Evolutionary conservation across 2,113 vertebrate genomes (phyloP).

Genomic region (Steatornis caripensis): DNA sequence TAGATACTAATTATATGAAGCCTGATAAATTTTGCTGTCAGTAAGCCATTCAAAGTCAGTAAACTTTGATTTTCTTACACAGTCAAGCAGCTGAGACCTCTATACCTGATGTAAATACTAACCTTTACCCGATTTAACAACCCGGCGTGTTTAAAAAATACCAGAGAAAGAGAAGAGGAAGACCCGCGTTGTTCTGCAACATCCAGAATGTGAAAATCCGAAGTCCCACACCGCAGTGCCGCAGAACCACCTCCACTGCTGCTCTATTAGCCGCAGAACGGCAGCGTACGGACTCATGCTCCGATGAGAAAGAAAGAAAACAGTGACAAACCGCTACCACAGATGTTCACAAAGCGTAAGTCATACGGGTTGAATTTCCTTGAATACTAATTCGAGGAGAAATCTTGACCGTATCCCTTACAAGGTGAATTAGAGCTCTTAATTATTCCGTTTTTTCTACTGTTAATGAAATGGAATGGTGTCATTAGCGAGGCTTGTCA

Average conservation of each 20-base stretch:
- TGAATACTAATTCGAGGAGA: background rate
- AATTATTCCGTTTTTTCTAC: slow-evolving; percentile 1
- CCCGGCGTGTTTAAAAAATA: rapidly evolving
- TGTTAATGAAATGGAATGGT: slow-evolving; percentile 23
- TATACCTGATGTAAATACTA: rapidly evolving
- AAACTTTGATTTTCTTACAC: background rate
- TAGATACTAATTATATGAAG: background rate
- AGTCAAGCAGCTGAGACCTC: background rate
- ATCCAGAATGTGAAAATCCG: rapidly evolving
- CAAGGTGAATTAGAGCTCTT: slow-evolving; percentile 3
- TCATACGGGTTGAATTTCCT: background rate
- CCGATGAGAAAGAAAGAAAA: background rate
- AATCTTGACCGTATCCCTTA: background rate
- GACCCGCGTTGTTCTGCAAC: background rate
- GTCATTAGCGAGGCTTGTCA: slow-evolving; percentile 53
- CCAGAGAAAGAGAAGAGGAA: background rate
- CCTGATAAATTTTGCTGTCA: background rate
- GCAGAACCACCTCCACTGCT: background rate
- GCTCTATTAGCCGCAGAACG: rapidly evolving
- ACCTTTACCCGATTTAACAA: background rate
- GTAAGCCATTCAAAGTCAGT: background rate
- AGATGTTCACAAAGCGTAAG: background rate
- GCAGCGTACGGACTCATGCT: rapidly evolving
- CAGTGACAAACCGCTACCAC: background rate
- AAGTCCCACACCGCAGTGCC: rapidly evolving